Evolutionary conservation across 2,888 invertebrate species (phyloP), one percentile per base, ranked within the genome.

Genomic region (Agrotis ipsilon): DNA sequence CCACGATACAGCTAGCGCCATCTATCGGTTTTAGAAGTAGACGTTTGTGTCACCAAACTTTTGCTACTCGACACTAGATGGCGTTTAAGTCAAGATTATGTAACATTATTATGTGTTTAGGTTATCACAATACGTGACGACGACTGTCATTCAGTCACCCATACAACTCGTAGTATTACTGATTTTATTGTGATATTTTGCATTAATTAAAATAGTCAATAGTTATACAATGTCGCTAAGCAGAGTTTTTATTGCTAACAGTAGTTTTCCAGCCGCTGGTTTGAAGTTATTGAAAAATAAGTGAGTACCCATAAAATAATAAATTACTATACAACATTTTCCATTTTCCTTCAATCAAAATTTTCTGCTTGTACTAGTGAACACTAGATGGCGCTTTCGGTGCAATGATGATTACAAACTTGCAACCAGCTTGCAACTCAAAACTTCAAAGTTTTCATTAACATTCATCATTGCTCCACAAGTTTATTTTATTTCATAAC

Each of bases 161-260:
- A 52, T 19, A 52, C 63, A 18, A 27, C 13, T n/a, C 18, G 9
- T 54, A 32, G 32, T 46, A 9, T 24, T 72, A 46, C 13, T 46
- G 39, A 11, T 1, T 32, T 9, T 11, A 11, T 6, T 24, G 13
- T 61, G 3, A 1, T 43, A 19, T 39, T 43, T 58, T 63, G 13
- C 11, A 24, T 39, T 45, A 18, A 2, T 46, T 61, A 3, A 45
- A 51, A 24, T 57, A 52, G 58, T 57, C 67, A 14, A n/a, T 59
- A 52, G 57, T 57, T 63, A 13, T 55, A 82, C 87, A 65, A 94
- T 94, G 94, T 86, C 93, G 63, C 68, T 92, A 3, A 91, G 90
- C 81, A 86, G 88, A 75, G 92, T 94, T 79, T 76, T 95, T 27
- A 88, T 95, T 52, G 93, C 92, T 2, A 94, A 94, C 72, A 94